phyloP scores from a whole-genome alignment of 2,113 vertebrate species.

The Euleptes europaea region DNA sequence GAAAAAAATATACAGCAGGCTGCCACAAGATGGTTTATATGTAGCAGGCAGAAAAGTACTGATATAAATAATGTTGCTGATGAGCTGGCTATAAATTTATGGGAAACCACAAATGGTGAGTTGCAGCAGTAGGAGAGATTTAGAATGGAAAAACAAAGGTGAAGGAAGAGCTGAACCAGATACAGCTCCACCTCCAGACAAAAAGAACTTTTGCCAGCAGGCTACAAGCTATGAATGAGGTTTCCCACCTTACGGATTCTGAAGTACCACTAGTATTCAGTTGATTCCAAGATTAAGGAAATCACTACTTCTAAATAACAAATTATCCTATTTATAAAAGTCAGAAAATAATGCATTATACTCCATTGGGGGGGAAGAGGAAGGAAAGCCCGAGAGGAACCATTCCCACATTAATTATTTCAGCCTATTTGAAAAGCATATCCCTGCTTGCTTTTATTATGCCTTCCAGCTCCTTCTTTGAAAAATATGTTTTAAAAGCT shows the following conservation, averaged over 20 bases:
- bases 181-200: slow-evolving; percentile 39
- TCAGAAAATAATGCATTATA: slow-evolving; percentile 80
- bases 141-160: slow-evolving; percentile 40
- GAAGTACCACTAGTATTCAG: slow-evolving; percentile 78
- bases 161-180: slow-evolving; percentile 10
- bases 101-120: slow-evolving; percentile 21
- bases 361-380: slow-evolving; percentile 53
- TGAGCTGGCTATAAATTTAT: slow-evolving; percentile 19
- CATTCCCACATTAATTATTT: slow-evolving; percentile 85
- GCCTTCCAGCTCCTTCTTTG: slow-evolving; percentile 81
- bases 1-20: neutral
- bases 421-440: slow-evolving; percentile 79
- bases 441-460: slow-evolving; percentile 82
- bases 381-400: slow-evolving; percentile 70
- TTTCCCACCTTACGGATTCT: slow-evolving; percentile 67
- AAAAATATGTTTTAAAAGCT: slow-evolving; percentile 80
- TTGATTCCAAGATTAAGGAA: slow-evolving; percentile 82
- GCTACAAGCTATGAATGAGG: slow-evolving; percentile 70
- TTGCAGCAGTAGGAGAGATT: slow-evolving; percentile 43
- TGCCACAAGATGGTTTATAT: neutral
- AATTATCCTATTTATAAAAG: slow-evolving; percentile 82
- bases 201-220: slow-evolving; percentile 56
- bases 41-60: neutral
- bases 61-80: slow-evolving; percentile 5
- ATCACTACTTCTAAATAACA: slow-evolving; percentile 79